Evolutionary conservation across 2,888 invertebrate species (phyloP), one percentile per base, ranked within the genome.

Genomic region (Mythimna pallens): DNA sequence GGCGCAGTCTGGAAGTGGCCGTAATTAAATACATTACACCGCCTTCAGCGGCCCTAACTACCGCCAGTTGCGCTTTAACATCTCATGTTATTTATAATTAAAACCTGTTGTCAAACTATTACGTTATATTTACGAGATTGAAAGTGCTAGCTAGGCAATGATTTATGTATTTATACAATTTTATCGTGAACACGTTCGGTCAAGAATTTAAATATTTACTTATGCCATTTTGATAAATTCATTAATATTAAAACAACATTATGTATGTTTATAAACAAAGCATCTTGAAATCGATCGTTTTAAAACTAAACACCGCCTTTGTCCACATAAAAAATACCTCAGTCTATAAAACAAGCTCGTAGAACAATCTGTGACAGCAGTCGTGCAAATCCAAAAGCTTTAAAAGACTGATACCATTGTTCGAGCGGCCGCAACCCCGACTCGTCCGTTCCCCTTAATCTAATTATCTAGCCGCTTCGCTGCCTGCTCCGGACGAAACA

Each of bases 21-120:
- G 91, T 94, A 95, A 95, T 95, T 95, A 95, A 95, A 94, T 94
- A 92, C 92, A 93, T 94, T 93, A 92, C 91, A 91, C 92, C 89
- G 87, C 90, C 89, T 93, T 91, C 89, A 88, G 83, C 89, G 85
- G 86, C 83, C 79, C 80, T 87, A 78, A 76, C 75, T 65, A 62
- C 70, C 61, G 66, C 57, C 34, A 61, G 57, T 71, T 62, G 40
- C 30, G 40, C 65, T 70, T 71, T 68, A 73, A 47, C 52, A 66
- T 72, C 20, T 62, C 61, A 47, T 66, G 43, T 68, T 84, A 59
- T 73, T 81, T 72, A 79, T 59, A 73, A 47, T 58, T 43, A 67
- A 47, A 70, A 57, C 34, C 30, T 58, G 55, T 61, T 65, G 34
- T 68, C 30, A 66, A 63, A 55, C 52, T 57, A 43, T 58, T 52